Evolutionary conservation across 2,113 vertebrate genomes (phyloP), one percentile per base, ranked within the genome.

Genomic region (Pipra filicauda): DNA sequence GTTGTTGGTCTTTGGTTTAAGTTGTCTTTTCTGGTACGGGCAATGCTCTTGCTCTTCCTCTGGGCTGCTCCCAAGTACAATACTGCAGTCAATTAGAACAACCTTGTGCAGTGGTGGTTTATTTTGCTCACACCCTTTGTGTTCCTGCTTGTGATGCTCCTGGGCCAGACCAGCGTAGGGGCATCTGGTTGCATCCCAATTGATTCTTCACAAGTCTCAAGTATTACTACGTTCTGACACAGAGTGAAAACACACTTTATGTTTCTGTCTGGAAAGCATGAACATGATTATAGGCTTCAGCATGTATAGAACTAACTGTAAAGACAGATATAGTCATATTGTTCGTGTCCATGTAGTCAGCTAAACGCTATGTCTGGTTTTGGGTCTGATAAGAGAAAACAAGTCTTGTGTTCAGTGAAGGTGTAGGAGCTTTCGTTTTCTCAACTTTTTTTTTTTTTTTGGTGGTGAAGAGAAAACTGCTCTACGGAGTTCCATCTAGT

Each of bases 401-500:
- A 30, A 39, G 3, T 20, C 41, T 64, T 27, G 15, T 11, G 18
- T 85, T 83, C 22, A 24, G 46, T 44, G 76, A 61, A 49, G 3
- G 3, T 54, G 8, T 46, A 72, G 62, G 35, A 83, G 13, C 24
- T 57, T 44, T 16, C 4, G 20, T 48, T 22, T 48, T 22, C 46
- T 48, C 46, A 48, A 48, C 46, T 20, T 46, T 46, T 11, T 11
- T 7, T 5, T 1, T 35, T 15, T 13, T 27, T 66, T 41, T 41
- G 39, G 9, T 41, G 5, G 15, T 19, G 55, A 19, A 23, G 26
- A 82, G 16, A 37, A 30, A 30, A 5, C 23, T n/a, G 35, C 22
- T 61, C 51, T 76, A n/a, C 0, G 4, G 70, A 74, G 70, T 67
- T 75, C 91, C 95, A 95, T 88, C 96, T 96, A 66, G 95, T 91